A percentile compares a stretch with the other conserved stretches of the same genome.
Evolutionary conservation across 2,888 invertebrate genomes (phyloP).

Genomic region (Allolobophora icterica): DNA sequence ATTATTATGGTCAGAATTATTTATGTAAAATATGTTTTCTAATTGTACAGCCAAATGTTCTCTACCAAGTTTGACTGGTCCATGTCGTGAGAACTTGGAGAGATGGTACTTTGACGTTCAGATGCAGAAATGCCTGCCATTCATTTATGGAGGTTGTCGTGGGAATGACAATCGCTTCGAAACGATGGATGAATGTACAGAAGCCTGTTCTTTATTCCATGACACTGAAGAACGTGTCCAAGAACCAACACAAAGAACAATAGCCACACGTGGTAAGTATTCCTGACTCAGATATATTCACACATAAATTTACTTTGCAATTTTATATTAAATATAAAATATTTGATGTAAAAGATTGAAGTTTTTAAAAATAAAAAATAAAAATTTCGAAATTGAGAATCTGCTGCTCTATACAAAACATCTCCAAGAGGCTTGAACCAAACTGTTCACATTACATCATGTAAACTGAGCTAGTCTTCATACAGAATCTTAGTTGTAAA

Average conservation of each 20-base stretch:
- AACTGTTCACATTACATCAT: too few relatives aligned
- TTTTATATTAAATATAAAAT: too few relatives aligned
- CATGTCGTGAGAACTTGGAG: conserved; percentile 13
- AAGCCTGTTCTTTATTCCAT: conserved; percentile 24
- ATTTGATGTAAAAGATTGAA: too few relatives aligned
- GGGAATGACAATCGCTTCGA: conserved; percentile 84
- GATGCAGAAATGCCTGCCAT: conserved; percentile 74
- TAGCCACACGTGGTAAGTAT: not conserved
- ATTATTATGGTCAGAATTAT: too few relatives aligned
- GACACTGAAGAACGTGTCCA: not conserved
- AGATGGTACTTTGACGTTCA: conserved; percentile 74
- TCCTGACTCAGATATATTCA: not conserved
- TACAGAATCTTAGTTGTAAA: too few relatives aligned
- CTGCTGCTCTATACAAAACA: too few relatives aligned
- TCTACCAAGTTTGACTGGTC: conserved; percentile 23
- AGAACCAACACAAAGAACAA: not conserved
- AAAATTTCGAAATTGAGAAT: too few relatives aligned
- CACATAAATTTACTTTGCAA: not conserved
- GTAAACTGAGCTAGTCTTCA: too few relatives aligned
- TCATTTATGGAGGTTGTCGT: conserved; percentile 81
- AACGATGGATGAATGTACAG: conserved; percentile 50
- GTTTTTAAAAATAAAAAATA: too few relatives aligned
- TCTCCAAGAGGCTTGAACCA: too few relatives aligned
- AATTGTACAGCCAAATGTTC: conserved; percentile 13
- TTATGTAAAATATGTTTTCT: not conserved